Evolutionary conservation across 2,888 invertebrate species (phyloP).

Genomic region (Erebia epiphron): DNA sequence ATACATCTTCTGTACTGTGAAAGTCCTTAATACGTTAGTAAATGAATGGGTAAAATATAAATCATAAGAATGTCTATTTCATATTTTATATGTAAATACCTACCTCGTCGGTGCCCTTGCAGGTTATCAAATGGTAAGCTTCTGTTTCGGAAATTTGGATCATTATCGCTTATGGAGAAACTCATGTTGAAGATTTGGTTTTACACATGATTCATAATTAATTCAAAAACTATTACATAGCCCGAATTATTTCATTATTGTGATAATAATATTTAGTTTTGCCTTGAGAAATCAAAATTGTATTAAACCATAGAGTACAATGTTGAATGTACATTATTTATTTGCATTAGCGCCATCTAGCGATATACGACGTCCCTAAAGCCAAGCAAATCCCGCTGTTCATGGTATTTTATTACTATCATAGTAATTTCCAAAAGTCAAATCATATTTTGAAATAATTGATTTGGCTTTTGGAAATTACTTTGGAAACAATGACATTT

Average conservation of each 20-base stretch:
- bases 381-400: neutral
- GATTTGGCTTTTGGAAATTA: too few relatives aligned
- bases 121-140: neutral
- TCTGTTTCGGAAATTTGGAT: neutral
- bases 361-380: neutral
- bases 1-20: too few relatives aligned
- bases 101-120: conserved; percentile 4
- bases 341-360: neutral
- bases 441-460: too few relatives aligned
- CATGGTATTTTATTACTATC: neutral
- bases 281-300: too few relatives aligned
- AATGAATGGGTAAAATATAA: too few relatives aligned
- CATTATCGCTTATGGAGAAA: neutral
- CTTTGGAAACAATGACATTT: too few relatives aligned
- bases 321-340: too few relatives aligned
- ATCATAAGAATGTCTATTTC: too few relatives aligned
- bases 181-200: neutral
- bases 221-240: neutral
- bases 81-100: neutral
- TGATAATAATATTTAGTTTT: too few relatives aligned
- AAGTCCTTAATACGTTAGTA: too few relatives aligned
- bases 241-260: too few relatives aligned
- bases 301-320: neutral
- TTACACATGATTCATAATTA: neutral
- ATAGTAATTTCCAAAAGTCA: too few relatives aligned